Evolutionary conservation across 37 sponge, comb jelly and placozoan species (phyloP).

Genomic region (Tethya wilhelma): DNA sequence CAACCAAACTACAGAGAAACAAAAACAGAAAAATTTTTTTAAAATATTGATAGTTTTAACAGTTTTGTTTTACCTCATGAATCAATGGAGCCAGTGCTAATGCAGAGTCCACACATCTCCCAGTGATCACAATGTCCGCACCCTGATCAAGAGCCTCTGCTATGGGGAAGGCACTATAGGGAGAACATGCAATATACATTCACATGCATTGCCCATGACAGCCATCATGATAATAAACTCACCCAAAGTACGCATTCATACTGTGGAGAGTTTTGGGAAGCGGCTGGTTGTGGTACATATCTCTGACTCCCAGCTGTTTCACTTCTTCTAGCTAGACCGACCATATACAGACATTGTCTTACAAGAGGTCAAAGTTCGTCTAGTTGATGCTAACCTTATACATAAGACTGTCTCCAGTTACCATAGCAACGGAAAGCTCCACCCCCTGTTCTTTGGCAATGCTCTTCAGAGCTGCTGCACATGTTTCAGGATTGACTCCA

Average conservation of each 20-base stretch:
- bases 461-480: constrained; percentile 60
- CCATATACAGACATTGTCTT: neutral
- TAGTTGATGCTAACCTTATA: constrained; percentile 19
- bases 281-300: constrained; percentile 15
- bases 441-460: constrained; percentile 71
- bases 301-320: constrained; percentile 15
- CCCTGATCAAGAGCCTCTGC: constrained; percentile 84
- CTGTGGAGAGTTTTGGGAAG: constrained; percentile 69
- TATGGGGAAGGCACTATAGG: constrained; percentile 86
- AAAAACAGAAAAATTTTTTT: constrained; percentile 5
- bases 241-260: constrained; percentile 95
- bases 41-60: neutral
- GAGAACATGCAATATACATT: neutral
- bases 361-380: neutral
- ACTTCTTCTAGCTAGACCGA: constrained; percentile 24
- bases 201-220: neutral
- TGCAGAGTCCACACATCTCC: constrained; percentile 96
- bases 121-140: constrained; percentile 96
- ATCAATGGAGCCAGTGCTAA: constrained; percentile 94
- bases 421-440: constrained; percentile 86
- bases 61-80: constrained; percentile 68
- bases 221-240: neutral
- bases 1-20: constrained; percentile 77
- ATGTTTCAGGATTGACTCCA: constrained; percentile 84
- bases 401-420: constrained; percentile 92